These are phyloP conservation scores for Gila robusta DNA, from an alignment of 2,797 vertebrate species.

Conservation along the genomic window DNA sequence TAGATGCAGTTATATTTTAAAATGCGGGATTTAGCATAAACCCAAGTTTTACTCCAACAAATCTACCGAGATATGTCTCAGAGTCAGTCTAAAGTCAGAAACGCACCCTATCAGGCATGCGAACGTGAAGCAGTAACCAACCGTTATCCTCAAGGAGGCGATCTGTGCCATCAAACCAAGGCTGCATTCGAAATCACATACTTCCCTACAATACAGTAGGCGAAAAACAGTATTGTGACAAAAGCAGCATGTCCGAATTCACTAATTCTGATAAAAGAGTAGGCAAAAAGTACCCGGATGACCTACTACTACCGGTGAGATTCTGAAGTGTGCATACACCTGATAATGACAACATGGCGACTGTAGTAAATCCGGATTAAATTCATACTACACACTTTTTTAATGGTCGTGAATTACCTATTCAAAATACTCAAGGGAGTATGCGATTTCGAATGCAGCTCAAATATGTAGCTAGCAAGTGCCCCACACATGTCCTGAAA, in stretches of 20 bases:
- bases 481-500: too few relatives aligned
- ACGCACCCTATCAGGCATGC: too few relatives aligned
- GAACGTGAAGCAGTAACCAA: not conserved
- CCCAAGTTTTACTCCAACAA: not conserved
- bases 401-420: too few relatives aligned
- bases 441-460: too few relatives aligned
- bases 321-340: not conserved
- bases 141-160: not conserved
- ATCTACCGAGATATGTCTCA: not conserved
- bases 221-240: not conserved
- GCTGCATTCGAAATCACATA: not conserved
- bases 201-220: not conserved
- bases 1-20: not conserved
- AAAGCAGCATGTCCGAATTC: not conserved
- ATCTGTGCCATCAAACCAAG: not conserved
- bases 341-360: not conserved
- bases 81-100: too few relatives aligned
- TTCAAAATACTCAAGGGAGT: too few relatives aligned
- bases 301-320: not conserved
- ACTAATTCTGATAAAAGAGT: not conserved
- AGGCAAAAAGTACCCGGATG: not conserved
- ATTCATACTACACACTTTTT: not conserved
- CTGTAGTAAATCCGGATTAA: not conserved
- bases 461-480: too few relatives aligned
- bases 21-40: not conserved